phyloP scores from a whole-genome alignment of 2,797 vertebrate species.

The Champsocephalus esox region DNA sequence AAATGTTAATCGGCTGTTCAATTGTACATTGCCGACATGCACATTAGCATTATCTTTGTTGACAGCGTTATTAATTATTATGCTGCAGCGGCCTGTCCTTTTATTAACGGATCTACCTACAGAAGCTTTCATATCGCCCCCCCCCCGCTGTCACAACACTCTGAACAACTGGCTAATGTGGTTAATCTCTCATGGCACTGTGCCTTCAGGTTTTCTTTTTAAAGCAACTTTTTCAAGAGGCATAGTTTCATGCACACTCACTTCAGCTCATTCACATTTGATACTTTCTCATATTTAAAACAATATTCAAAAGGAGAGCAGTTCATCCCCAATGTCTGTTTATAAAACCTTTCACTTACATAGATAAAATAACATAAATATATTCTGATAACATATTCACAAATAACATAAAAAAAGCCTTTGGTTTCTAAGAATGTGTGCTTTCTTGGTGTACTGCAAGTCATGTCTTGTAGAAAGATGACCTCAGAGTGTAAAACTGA shows the following conservation, averaged over 20 bases:
- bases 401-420: slow-evolving; percentile 1
- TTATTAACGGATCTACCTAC: slow-evolving; percentile 49
- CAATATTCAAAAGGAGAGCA: background rate
- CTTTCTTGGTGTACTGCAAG: background rate
- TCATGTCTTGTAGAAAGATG: slow-evolving; percentile 3
- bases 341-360: slow-evolving; percentile 5
- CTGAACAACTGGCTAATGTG: slow-evolving; percentile 34
- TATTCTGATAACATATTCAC: background rate
- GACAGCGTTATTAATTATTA: slow-evolving; percentile 42
- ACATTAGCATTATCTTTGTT: slow-evolving; percentile 32
- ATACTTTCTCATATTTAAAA: background rate
- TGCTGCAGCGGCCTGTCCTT: slow-evolving; percentile 29
- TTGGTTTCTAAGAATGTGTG: background rate
- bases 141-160: slow-evolving; percentile 33
- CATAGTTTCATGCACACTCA: background rate
- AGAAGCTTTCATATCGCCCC: slow-evolving; percentile 31
- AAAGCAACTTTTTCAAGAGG: slow-evolving; percentile 6
- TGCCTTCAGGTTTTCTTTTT: slow-evolving; percentile 1
- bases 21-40: background rate
- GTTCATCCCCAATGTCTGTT: background rate
- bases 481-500: slow-evolving; percentile 17
- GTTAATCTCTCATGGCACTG: background rate
- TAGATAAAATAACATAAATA: background rate
- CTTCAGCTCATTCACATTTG: slow-evolving; percentile 8
- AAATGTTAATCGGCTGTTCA: slow-evolving; percentile 49